Evolutionary conservation across 2,888 invertebrate species (phyloP).

Genomic region (Chydorus sphaericus): DNA sequence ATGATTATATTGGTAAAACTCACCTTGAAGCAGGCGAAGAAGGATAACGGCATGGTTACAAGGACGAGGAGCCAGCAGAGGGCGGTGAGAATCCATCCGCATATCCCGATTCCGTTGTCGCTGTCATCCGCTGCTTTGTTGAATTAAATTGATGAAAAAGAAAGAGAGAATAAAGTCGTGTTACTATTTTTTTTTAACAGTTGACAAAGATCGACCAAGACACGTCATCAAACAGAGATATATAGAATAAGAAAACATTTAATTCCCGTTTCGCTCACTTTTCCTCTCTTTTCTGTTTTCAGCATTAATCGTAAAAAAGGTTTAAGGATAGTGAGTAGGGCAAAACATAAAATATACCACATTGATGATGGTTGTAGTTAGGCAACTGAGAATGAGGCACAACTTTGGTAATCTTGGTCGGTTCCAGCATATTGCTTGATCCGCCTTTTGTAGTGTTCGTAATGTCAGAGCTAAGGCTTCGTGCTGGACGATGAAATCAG

Average conservation of each 20-base stretch:
- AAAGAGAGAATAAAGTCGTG: neutral
- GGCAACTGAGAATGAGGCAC: neutral
- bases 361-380: too few species aligned
- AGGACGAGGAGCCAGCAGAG: slow-evolving; percentile 70
- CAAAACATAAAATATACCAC: too few species aligned
- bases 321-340: too few species aligned
- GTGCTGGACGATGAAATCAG: too few species aligned
- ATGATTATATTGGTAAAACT: too few species aligned
- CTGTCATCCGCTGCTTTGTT: slow-evolving; percentile 45
- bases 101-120: slow-evolving; percentile 49
- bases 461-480: too few species aligned
- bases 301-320: too few species aligned
- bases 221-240: neutral
- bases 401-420: neutral
- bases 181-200: neutral
- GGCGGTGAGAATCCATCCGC: slow-evolving; percentile 65
- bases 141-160: neutral
- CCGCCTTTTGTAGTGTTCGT: too few species aligned
- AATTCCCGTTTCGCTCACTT: too few species aligned
- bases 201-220: neutral
- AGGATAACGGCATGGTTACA: slow-evolving; percentile 77
- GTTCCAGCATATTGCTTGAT: neutral
- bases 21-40: slow-evolving; percentile 86
- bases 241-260: too few species aligned
- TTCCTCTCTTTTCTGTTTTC: neutral